Percentiles rank a stretch among this genome's conserved stretches.
These are phyloP conservation scores for Callocephalon fimbriatum DNA, from an alignment of 2,113 vertebrate genomes.

Conservation along the genomic window DNA sequence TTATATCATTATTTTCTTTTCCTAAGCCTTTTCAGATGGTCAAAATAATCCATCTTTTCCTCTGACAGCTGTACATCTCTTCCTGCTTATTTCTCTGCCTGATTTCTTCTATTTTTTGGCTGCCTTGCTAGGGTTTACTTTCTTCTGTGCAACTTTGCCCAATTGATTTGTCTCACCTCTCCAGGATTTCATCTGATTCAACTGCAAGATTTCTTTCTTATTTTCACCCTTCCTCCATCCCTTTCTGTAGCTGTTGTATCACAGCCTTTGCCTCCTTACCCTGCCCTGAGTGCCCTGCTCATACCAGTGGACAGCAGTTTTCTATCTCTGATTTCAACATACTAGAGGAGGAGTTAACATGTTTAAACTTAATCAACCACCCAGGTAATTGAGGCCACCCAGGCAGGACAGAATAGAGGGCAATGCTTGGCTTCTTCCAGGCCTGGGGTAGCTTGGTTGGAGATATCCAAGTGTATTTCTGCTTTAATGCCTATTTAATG, in stretches of 20 bases:
- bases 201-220: not conserved
- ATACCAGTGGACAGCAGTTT: not conserved
- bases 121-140: not conserved
- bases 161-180: accelerated
- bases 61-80: not conserved
- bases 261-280: not conserved
- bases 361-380: not conserved
- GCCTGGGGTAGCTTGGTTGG: not conserved
- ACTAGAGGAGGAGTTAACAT: not conserved
- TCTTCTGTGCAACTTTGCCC: not conserved
- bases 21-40: not conserved
- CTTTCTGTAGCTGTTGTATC: not conserved
- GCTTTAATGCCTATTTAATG: not conserved
- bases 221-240: not conserved
- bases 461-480: not conserved
- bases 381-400: not conserved
- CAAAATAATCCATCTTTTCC: not conserved
- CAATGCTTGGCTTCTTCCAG: not conserved
- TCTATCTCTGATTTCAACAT: not conserved
- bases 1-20: not conserved
- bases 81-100: not conserved
- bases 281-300: accelerated
- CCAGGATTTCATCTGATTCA: not conserved
- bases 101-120: not conserved
- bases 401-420: not conserved